Base-by-base conservation (phyloP, 2,888 invertebrate species). In the Odontothrips loti region DNA sequence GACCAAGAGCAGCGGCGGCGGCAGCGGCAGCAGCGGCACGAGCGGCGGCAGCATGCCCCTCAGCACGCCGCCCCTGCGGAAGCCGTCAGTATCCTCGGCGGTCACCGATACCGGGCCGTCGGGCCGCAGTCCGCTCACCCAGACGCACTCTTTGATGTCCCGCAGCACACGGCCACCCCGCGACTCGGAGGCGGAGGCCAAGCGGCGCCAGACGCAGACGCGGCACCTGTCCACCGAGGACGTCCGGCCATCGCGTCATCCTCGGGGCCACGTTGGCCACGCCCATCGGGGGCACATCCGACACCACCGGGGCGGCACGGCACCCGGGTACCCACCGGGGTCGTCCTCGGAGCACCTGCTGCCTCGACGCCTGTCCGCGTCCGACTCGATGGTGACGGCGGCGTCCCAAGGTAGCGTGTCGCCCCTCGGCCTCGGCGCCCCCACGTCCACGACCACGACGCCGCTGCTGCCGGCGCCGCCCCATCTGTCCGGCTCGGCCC, bases 211-310 rank as follows among this genome's bases (percentile, higher is more conserved):
- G 58, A 58, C 58, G 58, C 68, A 75, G 68, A 75, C 68, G 23
- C 68, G 68, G 8, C 68, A 75, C 68, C 68, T 75, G 68, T 75
- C 68, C 68, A 75, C 68, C 23, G 68, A 75, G 27, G 68, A 75
- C 27, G 27, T 75, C 23, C 68, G 68, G 12, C 68, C 68, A 9
- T n/a, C 68, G 68, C 68, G 68, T 23, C 27, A 27, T 27, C 9
- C 23, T 15, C 27, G 68, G 34, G 34, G 34, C 34, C 34, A 43
- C 34, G 34, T 43, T 6, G 6, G n/a, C 17, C 58, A 58, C 58
- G 58, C 15, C 58, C 58, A 15, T 58, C 58, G n/a, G 20, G 20
- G n/a, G 15, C 58, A 58, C 58, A 6, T 6, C 15, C 58, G n/a
- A 6, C 58, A 58, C 58, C 58, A 58, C 58, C 58, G 68, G 68